These are phyloP conservation scores for Cololabis saira DNA, from an alignment of 2,113 vertebrate species.

Conservation along the genomic window DNA sequence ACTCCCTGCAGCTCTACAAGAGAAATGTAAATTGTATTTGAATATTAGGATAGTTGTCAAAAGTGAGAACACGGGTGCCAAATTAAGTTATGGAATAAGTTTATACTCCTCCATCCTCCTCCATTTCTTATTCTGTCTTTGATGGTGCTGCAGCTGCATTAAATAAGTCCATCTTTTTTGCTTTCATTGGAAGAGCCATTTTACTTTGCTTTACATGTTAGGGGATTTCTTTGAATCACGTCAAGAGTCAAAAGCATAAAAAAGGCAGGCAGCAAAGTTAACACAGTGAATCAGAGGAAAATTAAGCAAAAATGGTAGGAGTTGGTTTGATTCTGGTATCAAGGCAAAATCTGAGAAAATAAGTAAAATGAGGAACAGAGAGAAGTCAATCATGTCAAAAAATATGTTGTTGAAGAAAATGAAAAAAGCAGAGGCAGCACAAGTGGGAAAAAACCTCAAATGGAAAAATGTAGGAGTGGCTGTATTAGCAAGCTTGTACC, in stretches of 20 bases:
- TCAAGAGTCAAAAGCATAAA: not conserved
- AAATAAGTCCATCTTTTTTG: constrained; percentile 10
- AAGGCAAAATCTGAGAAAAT: too few relatives aligned
- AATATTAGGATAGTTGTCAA: constrained; percentile 37
- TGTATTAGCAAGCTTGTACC: too few relatives aligned
- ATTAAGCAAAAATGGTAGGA: constrained; percentile 16
- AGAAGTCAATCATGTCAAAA: too few relatives aligned
- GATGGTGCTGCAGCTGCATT: not conserved
- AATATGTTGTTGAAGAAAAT: too few relatives aligned
- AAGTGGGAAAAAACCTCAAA: too few relatives aligned
- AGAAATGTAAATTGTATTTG: constrained; percentile 45
- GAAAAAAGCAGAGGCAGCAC: too few relatives aligned
- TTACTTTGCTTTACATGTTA: constrained; percentile 37
- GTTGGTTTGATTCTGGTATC: constrained; percentile 23
- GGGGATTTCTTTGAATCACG: constrained; percentile 9
- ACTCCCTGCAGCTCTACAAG: constrained; percentile 4
- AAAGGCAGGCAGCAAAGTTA: not conserved
- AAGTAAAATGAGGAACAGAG: too few relatives aligned
- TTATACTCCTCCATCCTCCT: constrained; percentile 15
- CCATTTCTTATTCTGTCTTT: constrained; percentile 28
- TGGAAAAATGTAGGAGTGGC: too few relatives aligned
- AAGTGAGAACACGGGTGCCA: constrained; percentile 44
- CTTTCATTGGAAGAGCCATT: constrained; percentile 19
- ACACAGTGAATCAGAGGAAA: constrained; percentile 12
- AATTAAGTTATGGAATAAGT: constrained; percentile 19